Evolutionary conservation across 2,888 invertebrate species (phyloP).

Genomic region (Drosophila paramelanica): DNA sequence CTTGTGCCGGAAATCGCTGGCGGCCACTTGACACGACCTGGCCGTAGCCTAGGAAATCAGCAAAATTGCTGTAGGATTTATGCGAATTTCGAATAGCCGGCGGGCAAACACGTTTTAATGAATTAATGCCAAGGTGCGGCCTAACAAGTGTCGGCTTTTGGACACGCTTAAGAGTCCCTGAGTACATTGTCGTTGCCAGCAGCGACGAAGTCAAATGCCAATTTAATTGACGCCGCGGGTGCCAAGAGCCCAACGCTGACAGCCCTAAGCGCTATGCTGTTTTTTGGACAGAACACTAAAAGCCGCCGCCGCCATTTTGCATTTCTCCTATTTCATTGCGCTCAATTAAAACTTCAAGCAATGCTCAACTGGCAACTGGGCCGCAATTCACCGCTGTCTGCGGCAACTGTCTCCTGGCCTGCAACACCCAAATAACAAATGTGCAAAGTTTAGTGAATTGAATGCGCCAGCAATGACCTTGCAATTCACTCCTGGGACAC

Average conservation of each 20-base stretch:
- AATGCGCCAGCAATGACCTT: conserved; percentile 61
- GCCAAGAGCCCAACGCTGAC: conserved; percentile 37
- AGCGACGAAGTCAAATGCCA: conserved; percentile 61
- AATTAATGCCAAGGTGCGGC: conserved; percentile 64
- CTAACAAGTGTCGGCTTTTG: conserved; percentile 51
- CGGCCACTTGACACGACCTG: conserved; percentile 33
- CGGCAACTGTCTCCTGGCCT: not conserved
- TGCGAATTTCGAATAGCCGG: conserved; percentile 44
- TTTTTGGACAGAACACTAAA: conserved; percentile 20
- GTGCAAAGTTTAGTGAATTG: conserved; percentile 72
- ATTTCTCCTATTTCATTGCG: conserved; percentile 57
- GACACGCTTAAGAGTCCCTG: conserved; percentile 24
- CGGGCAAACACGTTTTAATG: conserved; percentile 50
- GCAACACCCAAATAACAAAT: conserved; percentile 61
- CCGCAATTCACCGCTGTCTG: conserved; percentile 33
- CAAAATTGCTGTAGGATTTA: conserved; percentile 63
- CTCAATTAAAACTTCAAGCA: conserved; percentile 67
- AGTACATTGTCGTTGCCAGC: not conserved
- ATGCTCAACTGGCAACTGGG: conserved; percentile 23
- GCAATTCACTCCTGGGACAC: conserved; percentile 20
- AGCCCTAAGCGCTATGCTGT: conserved; percentile 11
- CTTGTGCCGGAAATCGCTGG: conserved; percentile 23
- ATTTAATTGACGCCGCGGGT: conserved; percentile 73
- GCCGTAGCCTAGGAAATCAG: conserved; percentile 37
- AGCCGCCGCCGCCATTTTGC: not conserved